phyloP scores from a whole-genome alignment of 2,113 vertebrate genomes.

The Dolichallabes microphthalmus region DNA sequence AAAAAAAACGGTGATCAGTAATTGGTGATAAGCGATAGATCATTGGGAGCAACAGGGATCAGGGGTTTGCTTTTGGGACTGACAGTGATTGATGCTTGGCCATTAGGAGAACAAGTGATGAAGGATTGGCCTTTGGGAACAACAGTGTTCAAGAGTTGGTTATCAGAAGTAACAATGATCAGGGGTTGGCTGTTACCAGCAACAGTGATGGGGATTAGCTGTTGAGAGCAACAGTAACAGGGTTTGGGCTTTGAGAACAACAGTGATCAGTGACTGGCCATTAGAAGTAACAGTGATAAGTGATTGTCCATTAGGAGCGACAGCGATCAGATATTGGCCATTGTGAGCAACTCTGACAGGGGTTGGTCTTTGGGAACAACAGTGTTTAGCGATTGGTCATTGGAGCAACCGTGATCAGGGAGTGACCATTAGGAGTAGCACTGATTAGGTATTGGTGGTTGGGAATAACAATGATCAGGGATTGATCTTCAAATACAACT shows the following conservation, averaged over 20 bases:
- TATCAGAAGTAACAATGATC: not conserved
- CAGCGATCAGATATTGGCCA: not conserved
- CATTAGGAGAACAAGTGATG: not conserved
- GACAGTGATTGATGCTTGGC: not conserved
- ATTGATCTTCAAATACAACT: too few relatives aligned
- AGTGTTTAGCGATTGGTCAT: not conserved
- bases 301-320: not conserved
- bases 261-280: not conserved
- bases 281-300: too few relatives aligned
- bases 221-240: not conserved
- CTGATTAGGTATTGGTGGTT: not conserved
- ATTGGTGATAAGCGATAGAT: not conserved
- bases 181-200: not conserved
- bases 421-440: too few relatives aligned
- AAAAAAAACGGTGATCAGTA: not conserved
- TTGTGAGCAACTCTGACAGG: too few relatives aligned
- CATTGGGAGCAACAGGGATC: not conserved
- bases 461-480: not conserved
- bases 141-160: too few relatives aligned
- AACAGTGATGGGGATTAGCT: not conserved
- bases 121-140: not conserved
- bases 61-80: too few relatives aligned
- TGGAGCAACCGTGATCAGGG: not conserved
- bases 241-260: not conserved
- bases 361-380: not conserved